phyloP scores from a whole-genome alignment of 2,113 vertebrate species.

The Hippocampus guttulatus region DNA sequence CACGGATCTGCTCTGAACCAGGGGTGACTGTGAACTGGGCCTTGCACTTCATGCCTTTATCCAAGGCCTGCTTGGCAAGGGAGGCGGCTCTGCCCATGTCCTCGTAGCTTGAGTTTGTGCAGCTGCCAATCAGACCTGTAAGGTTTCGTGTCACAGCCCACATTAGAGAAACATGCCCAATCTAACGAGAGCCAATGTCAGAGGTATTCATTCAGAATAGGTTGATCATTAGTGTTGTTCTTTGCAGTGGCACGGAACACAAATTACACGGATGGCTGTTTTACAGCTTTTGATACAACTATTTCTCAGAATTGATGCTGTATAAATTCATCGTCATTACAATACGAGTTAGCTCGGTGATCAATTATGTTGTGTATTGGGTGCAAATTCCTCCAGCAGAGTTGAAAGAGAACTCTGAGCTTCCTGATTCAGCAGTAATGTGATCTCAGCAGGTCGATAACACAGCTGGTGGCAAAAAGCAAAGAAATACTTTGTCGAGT shows the following conservation, averaged over 20 bases:
- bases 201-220: neutral
- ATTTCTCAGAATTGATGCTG: neutral
- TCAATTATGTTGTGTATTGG: neutral
- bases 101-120: slow-evolving; percentile 97
- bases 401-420: neutral
- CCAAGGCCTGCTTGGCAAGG: slow-evolving; percentile 89
- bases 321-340: neutral
- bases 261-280: neutral
- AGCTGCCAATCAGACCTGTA: slow-evolving; percentile 94
- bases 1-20: slow-evolving; percentile 94
- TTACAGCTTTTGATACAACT: neutral
- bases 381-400: neutral
- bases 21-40: slow-evolving; percentile 93
- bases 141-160: neutral
- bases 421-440: slow-evolving; percentile 19
- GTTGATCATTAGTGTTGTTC: neutral
- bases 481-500: too few relatives aligned
- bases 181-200: neutral
- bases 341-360: slow-evolving; percentile 2
- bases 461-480: slow-evolving; percentile 4
- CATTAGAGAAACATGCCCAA: neutral
- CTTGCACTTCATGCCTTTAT: slow-evolving; percentile 87
- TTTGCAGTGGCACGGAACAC: neutral
- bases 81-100: slow-evolving; percentile 96
- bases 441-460: slow-evolving; percentile 27